Percentiles rank a stretch among this genome's conserved stretches.
Evolutionary conservation across 2,113 vertebrate species (phyloP).

Genomic region (Gopherus flavomarginatus): DNA sequence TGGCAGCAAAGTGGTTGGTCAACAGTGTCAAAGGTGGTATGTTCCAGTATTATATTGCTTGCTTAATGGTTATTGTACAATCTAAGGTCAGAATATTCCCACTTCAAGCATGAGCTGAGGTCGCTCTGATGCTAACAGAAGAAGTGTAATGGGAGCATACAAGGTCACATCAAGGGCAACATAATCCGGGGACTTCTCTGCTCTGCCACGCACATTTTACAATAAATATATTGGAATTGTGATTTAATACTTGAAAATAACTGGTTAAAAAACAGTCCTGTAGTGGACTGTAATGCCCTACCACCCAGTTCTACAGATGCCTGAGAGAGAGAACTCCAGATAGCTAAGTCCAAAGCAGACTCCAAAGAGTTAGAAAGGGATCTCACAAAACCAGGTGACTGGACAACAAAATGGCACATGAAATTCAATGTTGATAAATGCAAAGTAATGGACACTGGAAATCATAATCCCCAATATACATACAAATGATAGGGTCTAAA

Average conservation of each 20-base stretch:
- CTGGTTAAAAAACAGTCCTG: not conserved
- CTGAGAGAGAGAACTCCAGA: not conserved
- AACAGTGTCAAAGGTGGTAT: not conserved
- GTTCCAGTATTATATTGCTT: not conserved
- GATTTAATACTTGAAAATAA: not conserved
- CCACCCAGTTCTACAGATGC: not conserved
- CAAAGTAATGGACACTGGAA: not conserved
- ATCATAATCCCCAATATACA: not conserved
- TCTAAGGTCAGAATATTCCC: not conserved
- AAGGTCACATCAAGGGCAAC: not conserved
- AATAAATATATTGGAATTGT: not conserved
- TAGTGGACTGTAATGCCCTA: not conserved
- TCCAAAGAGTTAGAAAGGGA: not conserved
- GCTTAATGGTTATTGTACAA: not conserved
- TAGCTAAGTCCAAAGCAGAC: not conserved
- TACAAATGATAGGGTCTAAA: not conserved
- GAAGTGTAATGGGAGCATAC: not conserved
- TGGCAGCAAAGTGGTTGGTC: not conserved
- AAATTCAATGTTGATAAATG: not conserved
- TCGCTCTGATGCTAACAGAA: not conserved
- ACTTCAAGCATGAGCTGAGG: not conserved
- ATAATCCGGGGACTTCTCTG: accelerated
- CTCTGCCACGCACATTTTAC: not conserved
- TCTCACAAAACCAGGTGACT: not conserved
- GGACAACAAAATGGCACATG: not conserved